phyloP scores from a whole-genome alignment of 2,888 invertebrate genomes.

The Hypomecis atomaria region DNA sequence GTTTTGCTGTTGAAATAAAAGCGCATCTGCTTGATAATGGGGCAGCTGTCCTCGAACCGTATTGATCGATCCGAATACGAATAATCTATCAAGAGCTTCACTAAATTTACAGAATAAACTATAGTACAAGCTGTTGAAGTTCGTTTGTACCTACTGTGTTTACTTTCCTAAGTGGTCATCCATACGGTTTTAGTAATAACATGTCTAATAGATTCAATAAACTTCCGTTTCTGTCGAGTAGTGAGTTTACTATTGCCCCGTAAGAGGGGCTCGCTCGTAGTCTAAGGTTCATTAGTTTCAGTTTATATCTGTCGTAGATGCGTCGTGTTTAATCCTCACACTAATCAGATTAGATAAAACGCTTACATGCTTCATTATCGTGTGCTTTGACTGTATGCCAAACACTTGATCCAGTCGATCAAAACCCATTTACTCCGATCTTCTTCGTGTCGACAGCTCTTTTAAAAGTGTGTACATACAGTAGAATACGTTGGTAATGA shows the following conservation, averaged over 20 bases:
- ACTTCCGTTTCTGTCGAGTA: conserved; percentile 43
- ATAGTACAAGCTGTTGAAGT: neutral
- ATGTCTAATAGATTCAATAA: conserved; percentile 36
- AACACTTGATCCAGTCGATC: neutral
- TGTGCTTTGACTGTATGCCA: conserved; percentile 3
- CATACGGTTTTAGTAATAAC: conserved; percentile 12
- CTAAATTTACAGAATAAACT: neutral
- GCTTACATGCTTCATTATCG: conserved; percentile 6
- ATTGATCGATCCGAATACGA: conserved; percentile 19
- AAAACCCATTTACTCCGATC: neutral
- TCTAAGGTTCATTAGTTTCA: conserved; percentile 7
- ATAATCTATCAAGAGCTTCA: conserved; percentile 17
- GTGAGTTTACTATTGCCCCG: conserved; percentile 31
- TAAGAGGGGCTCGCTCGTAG: conserved; percentile 13
- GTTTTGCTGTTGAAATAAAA: conserved; percentile 7
- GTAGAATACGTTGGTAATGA: neutral
- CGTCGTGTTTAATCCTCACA: conserved; percentile 19
- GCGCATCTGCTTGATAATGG: conserved; percentile 18
- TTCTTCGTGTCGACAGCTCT: no score
- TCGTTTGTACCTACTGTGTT: conserved; percentile 12
- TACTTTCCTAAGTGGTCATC: conserved; percentile 26
- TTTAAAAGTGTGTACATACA: no score
- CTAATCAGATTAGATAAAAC: conserved; percentile 25
- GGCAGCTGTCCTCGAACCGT: conserved; percentile 21
- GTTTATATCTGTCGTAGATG: conserved; percentile 10